phyloP scores from a whole-genome alignment of 2,797 vertebrate species.

The Falco cherrug region DNA sequence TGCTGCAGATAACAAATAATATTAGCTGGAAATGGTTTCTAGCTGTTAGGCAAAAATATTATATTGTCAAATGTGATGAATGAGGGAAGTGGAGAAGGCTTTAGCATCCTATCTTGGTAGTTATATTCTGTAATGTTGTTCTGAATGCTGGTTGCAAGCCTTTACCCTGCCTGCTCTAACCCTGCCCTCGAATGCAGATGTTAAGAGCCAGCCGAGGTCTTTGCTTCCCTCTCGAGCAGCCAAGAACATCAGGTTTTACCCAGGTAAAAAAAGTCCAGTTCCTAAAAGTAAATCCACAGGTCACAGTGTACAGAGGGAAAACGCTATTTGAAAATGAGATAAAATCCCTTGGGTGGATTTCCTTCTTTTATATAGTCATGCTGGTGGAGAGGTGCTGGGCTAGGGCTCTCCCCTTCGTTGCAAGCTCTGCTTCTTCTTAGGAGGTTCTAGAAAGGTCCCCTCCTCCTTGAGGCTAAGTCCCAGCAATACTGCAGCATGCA shows the following conservation, averaged over 20 bases:
- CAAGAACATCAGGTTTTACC: neutral
- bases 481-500: fast-evolving
- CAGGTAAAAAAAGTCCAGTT: neutral
- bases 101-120: neutral
- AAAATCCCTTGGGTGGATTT: neutral
- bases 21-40: neutral
- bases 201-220: neutral
- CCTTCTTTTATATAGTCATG: neutral
- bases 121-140: neutral
- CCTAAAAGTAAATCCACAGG: neutral
- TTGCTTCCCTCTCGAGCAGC: neutral
- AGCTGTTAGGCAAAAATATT: neutral
- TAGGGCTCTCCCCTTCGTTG: neutral
- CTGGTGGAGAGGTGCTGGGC: neutral
- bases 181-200: neutral
- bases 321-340: neutral
- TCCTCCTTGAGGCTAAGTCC: neutral
- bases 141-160: neutral
- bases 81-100: neutral
- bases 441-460: neutral
- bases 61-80: conserved; percentile 13
- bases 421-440: neutral
- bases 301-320: neutral
- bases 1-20: conserved; percentile 18
- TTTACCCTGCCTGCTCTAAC: neutral